Evolutionary conservation across 2,113 vertebrate genomes (phyloP).

Genomic region (Callocephalon fimbriatum): DNA sequence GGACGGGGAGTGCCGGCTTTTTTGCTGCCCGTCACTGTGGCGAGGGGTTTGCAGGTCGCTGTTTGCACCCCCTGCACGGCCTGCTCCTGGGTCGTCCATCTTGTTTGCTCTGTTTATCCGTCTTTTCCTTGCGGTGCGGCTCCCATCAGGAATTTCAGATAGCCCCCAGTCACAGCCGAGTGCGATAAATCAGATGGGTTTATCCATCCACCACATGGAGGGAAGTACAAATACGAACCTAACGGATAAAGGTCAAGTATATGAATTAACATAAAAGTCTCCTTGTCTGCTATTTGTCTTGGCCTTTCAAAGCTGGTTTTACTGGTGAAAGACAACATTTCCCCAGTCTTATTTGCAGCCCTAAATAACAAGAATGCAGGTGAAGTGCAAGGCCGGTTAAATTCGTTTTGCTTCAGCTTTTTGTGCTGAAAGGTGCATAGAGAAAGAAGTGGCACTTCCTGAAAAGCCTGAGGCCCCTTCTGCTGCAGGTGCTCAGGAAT

Average conservation of each 20-base stretch:
- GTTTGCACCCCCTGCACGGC: accelerated
- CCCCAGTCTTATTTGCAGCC: neutral
- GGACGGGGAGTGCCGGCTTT: neutral
- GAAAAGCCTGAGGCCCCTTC: neutral
- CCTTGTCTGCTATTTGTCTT: neutral
- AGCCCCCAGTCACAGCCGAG: accelerated
- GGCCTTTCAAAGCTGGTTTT: too few species aligned
- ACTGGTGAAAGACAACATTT: neutral
- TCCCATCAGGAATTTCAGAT: accelerated
- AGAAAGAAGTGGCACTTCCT: accelerated
- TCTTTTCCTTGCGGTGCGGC: neutral
- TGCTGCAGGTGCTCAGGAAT: neutral
- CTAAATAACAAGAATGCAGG: neutral
- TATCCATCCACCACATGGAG: neutral
- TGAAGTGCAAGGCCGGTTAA: accelerated
- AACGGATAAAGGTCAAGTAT: accelerated
- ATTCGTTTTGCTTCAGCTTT: accelerated
- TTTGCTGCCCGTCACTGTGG: neutral
- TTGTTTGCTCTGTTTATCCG: neutral
- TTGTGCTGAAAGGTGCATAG: accelerated
- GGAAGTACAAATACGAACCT: neutral
- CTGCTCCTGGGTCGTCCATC: accelerated
- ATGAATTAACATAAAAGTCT: accelerated
- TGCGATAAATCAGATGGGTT: accelerated
- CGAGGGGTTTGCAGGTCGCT: neutral